phyloP scores from a whole-genome alignment of 2,888 invertebrate species.

The Callyntrura sp. region DNA sequence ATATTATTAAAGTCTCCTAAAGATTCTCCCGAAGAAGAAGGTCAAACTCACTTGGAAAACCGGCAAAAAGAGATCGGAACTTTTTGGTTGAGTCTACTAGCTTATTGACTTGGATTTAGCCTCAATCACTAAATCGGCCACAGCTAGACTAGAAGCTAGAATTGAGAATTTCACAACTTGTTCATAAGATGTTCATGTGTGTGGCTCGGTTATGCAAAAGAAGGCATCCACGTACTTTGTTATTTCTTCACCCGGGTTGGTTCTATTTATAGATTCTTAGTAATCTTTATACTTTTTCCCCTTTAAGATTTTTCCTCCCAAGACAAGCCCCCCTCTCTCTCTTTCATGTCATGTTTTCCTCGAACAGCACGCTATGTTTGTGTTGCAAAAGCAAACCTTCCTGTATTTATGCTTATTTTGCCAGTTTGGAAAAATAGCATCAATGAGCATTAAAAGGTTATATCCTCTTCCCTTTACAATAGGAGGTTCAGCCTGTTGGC shows the following conservation, averaged over 20 bases:
- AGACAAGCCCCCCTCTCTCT: slow-evolving; percentile 48
- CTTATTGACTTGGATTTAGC: slow-evolving; percentile 76
- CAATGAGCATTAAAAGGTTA: slow-evolving; percentile 5
- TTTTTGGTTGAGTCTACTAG: slow-evolving; percentile 71
- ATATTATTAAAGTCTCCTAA: slow-evolving; percentile 29
- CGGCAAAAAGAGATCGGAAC: slow-evolving; percentile 78
- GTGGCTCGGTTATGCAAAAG: not conserved
- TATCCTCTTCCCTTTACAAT: slow-evolving; percentile 45
- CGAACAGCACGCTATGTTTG: slow-evolving; percentile 23
- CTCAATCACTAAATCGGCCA: slow-evolving; percentile 73
- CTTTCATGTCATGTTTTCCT: slow-evolving; percentile 22
- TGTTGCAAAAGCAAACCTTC: slow-evolving; percentile 3
- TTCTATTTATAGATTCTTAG: slow-evolving; percentile 70
- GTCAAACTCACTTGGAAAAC: slow-evolving; percentile 77
- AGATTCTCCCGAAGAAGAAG: slow-evolving; percentile 50
- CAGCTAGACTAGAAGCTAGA: slow-evolving; percentile 74
- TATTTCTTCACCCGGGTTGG: slow-evolving; percentile 71
- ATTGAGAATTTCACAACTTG: slow-evolving; percentile 72
- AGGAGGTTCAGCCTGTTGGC: slow-evolving; percentile 29
- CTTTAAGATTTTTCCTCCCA: slow-evolving; percentile 62
- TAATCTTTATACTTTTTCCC: slow-evolving; percentile 66
- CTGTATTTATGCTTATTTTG: slow-evolving; percentile 19
- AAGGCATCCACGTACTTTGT: slow-evolving; percentile 12
- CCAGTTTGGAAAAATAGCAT: slow-evolving; percentile 10
- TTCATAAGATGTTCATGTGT: slow-evolving; percentile 37